These are phyloP conservation scores for Leuciscus waleckii DNA, from an alignment of 2,797 vertebrate genomes.

Conservation along the genomic window DNA sequence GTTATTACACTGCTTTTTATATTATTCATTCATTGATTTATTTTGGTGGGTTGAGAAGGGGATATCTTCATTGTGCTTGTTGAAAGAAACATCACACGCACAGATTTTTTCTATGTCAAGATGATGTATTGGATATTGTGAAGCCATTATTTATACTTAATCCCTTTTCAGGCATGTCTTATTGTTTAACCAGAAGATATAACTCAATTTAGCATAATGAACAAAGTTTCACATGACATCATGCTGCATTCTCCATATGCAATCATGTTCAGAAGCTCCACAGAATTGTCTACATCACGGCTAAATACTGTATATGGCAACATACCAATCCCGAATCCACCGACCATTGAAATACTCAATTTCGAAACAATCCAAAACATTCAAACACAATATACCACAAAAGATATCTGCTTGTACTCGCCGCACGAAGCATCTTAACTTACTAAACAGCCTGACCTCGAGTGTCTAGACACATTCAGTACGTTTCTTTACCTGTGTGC, in stretches of 20 bases:
- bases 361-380: conserved; percentile 44
- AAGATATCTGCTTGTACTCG: conserved; percentile 30
- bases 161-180: background rate
- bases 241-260: background rate
- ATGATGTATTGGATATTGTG: conserved; percentile 28
- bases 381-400: conserved; percentile 33
- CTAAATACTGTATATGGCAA: background rate
- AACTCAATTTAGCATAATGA: background rate
- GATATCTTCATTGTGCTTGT: conserved; percentile 1
- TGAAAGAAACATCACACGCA: conserved; percentile 22
- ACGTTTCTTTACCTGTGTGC: conserved; percentile 54
- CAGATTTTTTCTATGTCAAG: conserved; percentile 3
- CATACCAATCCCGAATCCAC: conserved; percentile 28
- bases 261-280: conserved; percentile 5
- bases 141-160: conserved; percentile 19
- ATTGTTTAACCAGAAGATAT: background rate
- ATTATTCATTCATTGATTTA: conserved; percentile 22
- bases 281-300: background rate
- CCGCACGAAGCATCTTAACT: conserved; percentile 30
- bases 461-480: conserved; percentile 58
- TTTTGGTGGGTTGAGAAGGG: background rate
- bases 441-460: conserved; percentile 42
- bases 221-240: conserved; percentile 6
- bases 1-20: conserved; percentile 14
- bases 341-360: conserved; percentile 35